Base-by-base conservation (phyloP, 2,113 vertebrate genomes). In the Tricholaema leucomelas region DNA sequence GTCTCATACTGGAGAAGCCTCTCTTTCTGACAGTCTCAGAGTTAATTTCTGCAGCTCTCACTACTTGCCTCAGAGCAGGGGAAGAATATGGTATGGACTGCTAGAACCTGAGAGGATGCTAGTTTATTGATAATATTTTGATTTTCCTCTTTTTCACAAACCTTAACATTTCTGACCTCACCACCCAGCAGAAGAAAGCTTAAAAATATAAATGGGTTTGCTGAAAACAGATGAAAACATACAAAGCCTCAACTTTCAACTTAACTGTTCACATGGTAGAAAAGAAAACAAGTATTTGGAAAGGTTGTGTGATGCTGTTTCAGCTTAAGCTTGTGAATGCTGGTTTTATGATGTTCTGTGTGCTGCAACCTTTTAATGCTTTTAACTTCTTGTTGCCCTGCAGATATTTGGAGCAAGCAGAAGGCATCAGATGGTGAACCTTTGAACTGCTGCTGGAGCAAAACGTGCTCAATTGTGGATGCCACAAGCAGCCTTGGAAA, bases 381-480 rank as follows among this genome's bases (percentile, higher is more conserved):
- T 92, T 85, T 65, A 84, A 74, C 28, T 78, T 88, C 28, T 63
- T 36, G 25, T 61, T 81, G 21, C 82, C 55, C 33, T 66, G 76
- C 46, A 92, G 75, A 70, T 52, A 40, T 94, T 77, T 85, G 67
- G 44, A 65, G 72, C 0, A 0, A 91, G 69, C 92, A 91, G 88
- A 93, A 88, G 83, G 88, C 65, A 74, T 88, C 86, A 90, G 83
- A 85, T 88, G 69, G 60, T 46, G 82, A 95, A 91, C 82, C 88
- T 83, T 27, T 90, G 92, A 95, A 90, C 88, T 88, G 36, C 80
- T 85, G 56, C 69, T 91, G 66, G 85, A 91, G 80, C 42, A 90
- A 90, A 95, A 93, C 56, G 80, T 94, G 69, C 52, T 74, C 85
- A 91, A 71, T 36, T 44, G 40, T 58, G 77, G 65, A 55, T 91